Percentiles rank a stretch among this genome's conserved stretches.
Evolutionary conservation across 2,888 invertebrate species (phyloP).

Genomic region (Thera obeliscata): DNA sequence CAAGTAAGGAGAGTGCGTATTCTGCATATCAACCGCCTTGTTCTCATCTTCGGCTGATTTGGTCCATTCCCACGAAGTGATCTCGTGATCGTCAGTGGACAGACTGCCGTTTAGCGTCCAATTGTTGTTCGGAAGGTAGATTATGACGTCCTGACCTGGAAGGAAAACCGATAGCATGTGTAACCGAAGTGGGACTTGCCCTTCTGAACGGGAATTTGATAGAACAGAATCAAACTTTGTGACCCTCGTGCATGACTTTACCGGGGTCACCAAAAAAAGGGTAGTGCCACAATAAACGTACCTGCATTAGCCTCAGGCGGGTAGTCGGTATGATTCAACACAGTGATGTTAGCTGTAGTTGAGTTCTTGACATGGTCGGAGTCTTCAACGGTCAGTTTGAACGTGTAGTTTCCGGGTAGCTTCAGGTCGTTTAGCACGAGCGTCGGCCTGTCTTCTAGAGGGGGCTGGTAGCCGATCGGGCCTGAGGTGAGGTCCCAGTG

Average conservation of each 20-base stretch:
- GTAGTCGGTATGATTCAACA: conserved; percentile 96
- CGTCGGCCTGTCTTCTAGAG: conserved; percentile 91
- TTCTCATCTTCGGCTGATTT: conserved; percentile 94
- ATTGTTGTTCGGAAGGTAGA: conserved; percentile 94
- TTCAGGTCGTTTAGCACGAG: conserved; percentile 92
- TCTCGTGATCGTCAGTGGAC: conserved; percentile 97
- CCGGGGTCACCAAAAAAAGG: too few species aligned
- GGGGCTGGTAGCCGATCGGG: conserved; percentile 93
- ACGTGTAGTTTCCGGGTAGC: conserved; percentile 95
- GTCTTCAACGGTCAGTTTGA: conserved; percentile 95
- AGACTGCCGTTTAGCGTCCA: conserved; percentile 94
- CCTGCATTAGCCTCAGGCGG: conserved; percentile 97
- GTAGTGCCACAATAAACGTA: conserved; percentile 44
- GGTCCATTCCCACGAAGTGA: conserved; percentile 98
- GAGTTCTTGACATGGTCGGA: conserved; percentile 94
- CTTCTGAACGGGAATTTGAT: too few species aligned
- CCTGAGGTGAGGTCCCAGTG: conserved; percentile 97
- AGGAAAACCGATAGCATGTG: neutral
- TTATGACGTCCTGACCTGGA: conserved; percentile 92
- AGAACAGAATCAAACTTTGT: too few species aligned
- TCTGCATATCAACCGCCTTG: conserved; percentile 98
- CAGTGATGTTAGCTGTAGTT: conserved; percentile 94
- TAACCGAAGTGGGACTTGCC: too few species aligned
- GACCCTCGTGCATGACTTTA: too few species aligned
- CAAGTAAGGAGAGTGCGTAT: conserved; percentile 94